Evolutionary conservation across 2,113 vertebrate species (phyloP).

Genomic region (Cyphomyrus discorhynchus): DNA sequence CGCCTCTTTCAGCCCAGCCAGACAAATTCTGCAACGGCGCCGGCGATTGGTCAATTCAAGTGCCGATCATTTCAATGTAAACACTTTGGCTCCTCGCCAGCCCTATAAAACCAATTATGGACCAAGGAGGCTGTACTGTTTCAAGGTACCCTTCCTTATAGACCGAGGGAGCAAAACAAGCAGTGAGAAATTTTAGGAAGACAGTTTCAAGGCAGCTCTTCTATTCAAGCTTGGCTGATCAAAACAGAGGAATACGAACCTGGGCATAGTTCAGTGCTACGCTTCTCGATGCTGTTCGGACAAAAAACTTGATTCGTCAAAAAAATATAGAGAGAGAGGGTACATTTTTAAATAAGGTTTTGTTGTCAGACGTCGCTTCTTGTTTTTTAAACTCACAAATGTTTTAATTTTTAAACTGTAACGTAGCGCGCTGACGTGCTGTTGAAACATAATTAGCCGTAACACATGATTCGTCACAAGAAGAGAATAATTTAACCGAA

Average conservation of each 20-base stretch:
- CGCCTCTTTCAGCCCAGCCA: slow-evolving; percentile 53
- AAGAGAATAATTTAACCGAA: neutral
- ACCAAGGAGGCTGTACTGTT: slow-evolving; percentile 47
- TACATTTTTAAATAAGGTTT: neutral
- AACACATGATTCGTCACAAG: neutral
- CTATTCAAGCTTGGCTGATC: slow-evolving; percentile 39
- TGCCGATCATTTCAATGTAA: slow-evolving; percentile 61
- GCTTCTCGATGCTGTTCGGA: slow-evolving; percentile 9
- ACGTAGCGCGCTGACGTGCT: neutral
- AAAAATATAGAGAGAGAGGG: neutral
- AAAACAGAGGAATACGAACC: slow-evolving; percentile 53
- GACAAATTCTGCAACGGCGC: slow-evolving; percentile 3
- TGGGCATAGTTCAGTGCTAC: slow-evolving; percentile 40
- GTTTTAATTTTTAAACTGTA: neutral
- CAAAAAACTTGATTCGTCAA: neutral
- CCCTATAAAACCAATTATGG: slow-evolving; percentile 64
- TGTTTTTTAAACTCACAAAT: neutral
- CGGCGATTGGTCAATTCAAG: slow-evolving; percentile 51
- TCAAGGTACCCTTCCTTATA: slow-evolving; percentile 52
- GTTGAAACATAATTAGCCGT: neutral
- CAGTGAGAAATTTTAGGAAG: slow-evolving; percentile 53
- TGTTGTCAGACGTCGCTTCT: neutral
- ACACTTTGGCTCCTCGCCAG: slow-evolving; percentile 63
- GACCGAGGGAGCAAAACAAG: slow-evolving; percentile 54
- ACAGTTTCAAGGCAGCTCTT: slow-evolving; percentile 61